Conservation (phyloP, 2,888 invertebrate species). For the Micoletzkya japonica region DNA sequence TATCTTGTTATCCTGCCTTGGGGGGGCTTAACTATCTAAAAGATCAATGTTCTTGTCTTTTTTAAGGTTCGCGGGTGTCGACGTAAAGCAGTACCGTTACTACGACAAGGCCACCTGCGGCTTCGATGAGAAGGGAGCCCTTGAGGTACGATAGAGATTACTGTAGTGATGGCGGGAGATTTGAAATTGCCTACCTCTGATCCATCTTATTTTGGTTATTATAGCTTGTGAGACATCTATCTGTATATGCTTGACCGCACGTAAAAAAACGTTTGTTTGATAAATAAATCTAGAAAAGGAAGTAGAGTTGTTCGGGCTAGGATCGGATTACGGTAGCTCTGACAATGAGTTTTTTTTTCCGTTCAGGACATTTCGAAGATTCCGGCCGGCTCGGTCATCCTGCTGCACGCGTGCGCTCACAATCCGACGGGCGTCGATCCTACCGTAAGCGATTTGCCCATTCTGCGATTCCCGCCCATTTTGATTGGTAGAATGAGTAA, state of each 20-base stretch:
- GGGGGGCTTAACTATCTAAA: neutral
- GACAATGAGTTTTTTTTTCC: neutral
- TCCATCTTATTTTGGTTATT: too few relatives aligned
- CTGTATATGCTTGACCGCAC: too few relatives aligned
- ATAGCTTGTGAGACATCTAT: too few relatives aligned
- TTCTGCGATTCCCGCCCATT: too few relatives aligned
- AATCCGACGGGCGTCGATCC: slow-evolving; percentile 84
- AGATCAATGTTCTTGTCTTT: neutral
- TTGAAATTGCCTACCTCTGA: too few relatives aligned
- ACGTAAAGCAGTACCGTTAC: slow-evolving; percentile 87
- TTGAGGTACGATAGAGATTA: slow-evolving; percentile 78
- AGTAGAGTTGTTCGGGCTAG: too few relatives aligned
- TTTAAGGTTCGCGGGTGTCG: slow-evolving; percentile 75
- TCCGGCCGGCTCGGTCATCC: slow-evolving; percentile 75
- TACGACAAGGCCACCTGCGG: slow-evolving; percentile 90
- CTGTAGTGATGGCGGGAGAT: neutral
- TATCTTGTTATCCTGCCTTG: too few relatives aligned
- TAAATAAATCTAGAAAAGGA: too few relatives aligned
- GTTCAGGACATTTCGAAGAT: slow-evolving; percentile 41
- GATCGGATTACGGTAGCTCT: too few relatives aligned
- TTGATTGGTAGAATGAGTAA: too few relatives aligned
- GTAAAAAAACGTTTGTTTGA: too few relatives aligned
- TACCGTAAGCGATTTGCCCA: slow-evolving; percentile 34
- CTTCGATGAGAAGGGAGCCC: slow-evolving; percentile 84
- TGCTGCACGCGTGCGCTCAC: slow-evolving; percentile 94